phyloP scores from a whole-genome alignment of 2,888 invertebrate species.

The Leptopilina drosophilae region DNA sequence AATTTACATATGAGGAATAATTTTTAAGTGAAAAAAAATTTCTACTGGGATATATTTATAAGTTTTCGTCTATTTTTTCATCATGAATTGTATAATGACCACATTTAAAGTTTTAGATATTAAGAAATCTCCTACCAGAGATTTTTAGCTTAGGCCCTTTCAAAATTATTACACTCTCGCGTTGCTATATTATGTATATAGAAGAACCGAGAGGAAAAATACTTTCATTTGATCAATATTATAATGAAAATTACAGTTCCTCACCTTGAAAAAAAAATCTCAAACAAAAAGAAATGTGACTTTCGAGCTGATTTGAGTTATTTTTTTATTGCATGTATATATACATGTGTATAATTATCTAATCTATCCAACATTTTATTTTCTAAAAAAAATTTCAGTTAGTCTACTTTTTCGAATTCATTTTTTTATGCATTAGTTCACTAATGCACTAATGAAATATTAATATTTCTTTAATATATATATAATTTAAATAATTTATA shows the following conservation, averaged over 20 bases:
- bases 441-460: too few species aligned
- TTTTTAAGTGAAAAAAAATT: not conserved
- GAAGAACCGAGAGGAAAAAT: not conserved
- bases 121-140: not conserved
- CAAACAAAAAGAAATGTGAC: too few species aligned
- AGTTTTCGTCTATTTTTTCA: not conserved
- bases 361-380: too few species aligned
- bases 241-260: not conserved
- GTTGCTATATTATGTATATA: not conserved
- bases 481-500: too few species aligned
- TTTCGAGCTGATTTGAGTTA: too few species aligned
- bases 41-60: not conserved
- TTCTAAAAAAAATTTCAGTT: too few species aligned
- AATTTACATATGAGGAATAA: not conserved
- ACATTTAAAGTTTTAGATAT: not conserved
- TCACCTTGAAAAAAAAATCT: not conserved
- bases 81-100: not conserved
- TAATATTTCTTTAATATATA: too few species aligned
- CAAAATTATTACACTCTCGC: not conserved
- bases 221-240: not conserved
- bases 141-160: constrained; percentile 1
- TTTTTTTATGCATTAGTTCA: too few species aligned
- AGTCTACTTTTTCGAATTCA: too few species aligned
- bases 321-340: too few species aligned
- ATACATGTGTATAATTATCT: too few species aligned